Percentiles rank a stretch among this genome's conserved stretches.
Conservation (phyloP, 2,888 invertebrate species). For the Metopia argyrocephala region DNA sequence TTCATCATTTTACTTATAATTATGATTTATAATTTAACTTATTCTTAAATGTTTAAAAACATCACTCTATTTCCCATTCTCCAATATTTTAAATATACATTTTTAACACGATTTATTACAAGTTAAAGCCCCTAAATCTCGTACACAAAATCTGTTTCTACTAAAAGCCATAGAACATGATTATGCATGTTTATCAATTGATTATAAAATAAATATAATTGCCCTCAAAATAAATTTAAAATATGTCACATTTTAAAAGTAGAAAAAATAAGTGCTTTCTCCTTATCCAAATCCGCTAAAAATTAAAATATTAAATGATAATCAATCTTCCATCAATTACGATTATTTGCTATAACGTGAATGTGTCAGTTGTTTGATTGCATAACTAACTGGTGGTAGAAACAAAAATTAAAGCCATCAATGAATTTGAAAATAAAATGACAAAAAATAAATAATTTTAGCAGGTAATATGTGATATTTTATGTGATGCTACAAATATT, state of each 20-base stretch:
- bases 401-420: not conserved
- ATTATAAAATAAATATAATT: constrained; percentile 14
- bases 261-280: not conserved
- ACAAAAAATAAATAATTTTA: not conserved
- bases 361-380: not conserved
- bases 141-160: not conserved
- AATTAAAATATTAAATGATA: not conserved
- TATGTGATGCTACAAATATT: not conserved
- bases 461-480: not conserved
- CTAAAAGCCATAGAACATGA: constrained; percentile 33
- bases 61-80: not conserved
- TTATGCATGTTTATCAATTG: constrained; percentile 38
- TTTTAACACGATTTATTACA: not conserved
- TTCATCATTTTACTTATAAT: too few relatives aligned
- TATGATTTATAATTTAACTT: too few relatives aligned
- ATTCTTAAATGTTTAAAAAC: not conserved
- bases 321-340: constrained; percentile 10
- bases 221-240: not conserved
- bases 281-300: not conserved
- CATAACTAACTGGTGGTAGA: not conserved
- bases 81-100: not conserved
- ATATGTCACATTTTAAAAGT: not conserved
- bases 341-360: not conserved
- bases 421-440: not conserved
- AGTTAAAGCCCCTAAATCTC: not conserved